Base-by-base conservation (phyloP, 2,113 vertebrate species). In the Perca flavescens region DNA sequence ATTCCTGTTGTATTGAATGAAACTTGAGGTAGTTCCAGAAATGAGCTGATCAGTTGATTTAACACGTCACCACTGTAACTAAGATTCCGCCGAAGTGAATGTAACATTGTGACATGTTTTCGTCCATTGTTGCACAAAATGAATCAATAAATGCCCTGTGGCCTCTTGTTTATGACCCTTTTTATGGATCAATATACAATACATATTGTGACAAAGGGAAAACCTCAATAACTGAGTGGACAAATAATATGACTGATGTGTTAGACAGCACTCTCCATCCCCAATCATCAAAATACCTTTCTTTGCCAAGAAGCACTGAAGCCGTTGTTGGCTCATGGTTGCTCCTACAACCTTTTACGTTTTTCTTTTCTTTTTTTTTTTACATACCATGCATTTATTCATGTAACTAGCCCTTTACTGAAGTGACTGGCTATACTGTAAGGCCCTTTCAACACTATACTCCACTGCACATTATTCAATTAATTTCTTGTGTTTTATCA, bases 91-190 rank as follows among this genome's bases (percentile, higher is more conserved):
- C 50, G 77, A 87, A 88, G 79, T 86, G 85, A 94, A 88, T 92
- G 91, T 90, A 91, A 91, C 88, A 79, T 86, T 85, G 91, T 86
- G 87, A 93, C 90, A 90, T 61, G 72, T 86, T 87, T 83, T 74
- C 28, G 82, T 93, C 88, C 74, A 66, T 61, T 91, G 92, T 92
- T 91, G 89, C 90, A 93, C 89, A 89, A 88, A 85, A 86, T 82
- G 63, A 92, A 86, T 83, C 63, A 94, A 94, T 95, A 95, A 95
- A 95, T 54, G 87, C 88, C 90, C 82, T 78, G 81, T 91, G 91
- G 91, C 91, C 90, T 92, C 91, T 90, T 90, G 78, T 89, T 89
- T 19, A 77, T 61, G 53, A 61, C 60, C 40, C 25, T 57, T 49
- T 84, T 74, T 86, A 25, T 76, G 5, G 6, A 16, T 79, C 16